Percentiles rank a stretch among this genome's conserved stretches.
Evolutionary conservation across 1,140 invertebrate genomes (phyloP).

Genomic region (Atopsyche davidsoni): DNA sequence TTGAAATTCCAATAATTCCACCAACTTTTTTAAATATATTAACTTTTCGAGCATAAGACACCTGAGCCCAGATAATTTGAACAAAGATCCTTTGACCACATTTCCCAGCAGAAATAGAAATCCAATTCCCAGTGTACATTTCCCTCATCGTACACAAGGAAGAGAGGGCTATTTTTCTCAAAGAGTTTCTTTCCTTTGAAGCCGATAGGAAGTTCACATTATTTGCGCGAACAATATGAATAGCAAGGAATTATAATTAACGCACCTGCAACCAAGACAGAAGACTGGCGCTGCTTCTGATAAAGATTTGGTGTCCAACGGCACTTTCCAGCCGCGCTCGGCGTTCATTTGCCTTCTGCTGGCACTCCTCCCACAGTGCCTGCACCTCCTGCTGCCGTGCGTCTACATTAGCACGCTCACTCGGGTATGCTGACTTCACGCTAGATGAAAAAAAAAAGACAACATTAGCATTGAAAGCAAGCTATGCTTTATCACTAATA

Average conservation of each 20-base stretch:
- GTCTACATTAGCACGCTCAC: conserved; percentile 80
- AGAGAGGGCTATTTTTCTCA: no score
- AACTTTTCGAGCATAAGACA: no score
- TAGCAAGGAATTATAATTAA: conserved; percentile 1
- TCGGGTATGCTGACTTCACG: conserved; percentile 87
- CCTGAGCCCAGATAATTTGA: no score
- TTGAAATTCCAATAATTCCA: background rate
- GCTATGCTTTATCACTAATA: background rate
- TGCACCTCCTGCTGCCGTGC: conserved; percentile 78
- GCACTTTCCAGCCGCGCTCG: conserved; percentile 81
- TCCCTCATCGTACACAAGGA: no score
- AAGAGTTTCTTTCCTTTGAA: no score
- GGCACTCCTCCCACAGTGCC: conserved; percentile 81
- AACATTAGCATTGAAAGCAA: background rate
- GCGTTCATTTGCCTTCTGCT: conserved; percentile 75
- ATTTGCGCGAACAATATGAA: background rate
- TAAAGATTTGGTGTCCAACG: conserved; percentile 92
- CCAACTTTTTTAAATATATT: background rate
- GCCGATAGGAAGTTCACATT: no score
- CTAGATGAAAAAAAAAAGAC: conserved; percentile 38
- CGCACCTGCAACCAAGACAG: conserved; percentile 42
- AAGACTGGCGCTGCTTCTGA: conserved; percentile 56
- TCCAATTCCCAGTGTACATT: no score
- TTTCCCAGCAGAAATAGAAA: no score
- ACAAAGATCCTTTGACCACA: no score